A percentile compares a stretch with the other conserved stretches of the same genome.
Conservation (phyloP, 2,888 invertebrate species). For the Anthophora plumipes region DNA sequence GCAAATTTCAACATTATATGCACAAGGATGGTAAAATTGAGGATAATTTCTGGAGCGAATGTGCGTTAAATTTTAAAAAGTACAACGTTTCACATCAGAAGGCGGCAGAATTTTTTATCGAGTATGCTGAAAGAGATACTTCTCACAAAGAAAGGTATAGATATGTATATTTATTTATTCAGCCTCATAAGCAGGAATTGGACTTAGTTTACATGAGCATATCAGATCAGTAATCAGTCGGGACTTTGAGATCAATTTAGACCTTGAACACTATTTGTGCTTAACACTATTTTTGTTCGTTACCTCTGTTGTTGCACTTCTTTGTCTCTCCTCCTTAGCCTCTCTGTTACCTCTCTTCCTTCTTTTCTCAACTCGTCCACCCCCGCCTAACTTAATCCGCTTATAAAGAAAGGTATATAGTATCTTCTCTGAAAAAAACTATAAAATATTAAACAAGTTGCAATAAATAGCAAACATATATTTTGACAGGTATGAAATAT, state of each 20-base stretch:
- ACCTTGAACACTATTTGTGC: too few relatives aligned
- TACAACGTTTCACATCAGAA: constrained; percentile 87
- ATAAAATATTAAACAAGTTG: not conserved
- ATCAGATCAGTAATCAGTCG: too few relatives aligned
- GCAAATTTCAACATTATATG: constrained; percentile 84
- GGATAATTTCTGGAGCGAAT: constrained; percentile 86
- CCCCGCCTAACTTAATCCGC: too few relatives aligned
- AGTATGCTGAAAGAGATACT: constrained; percentile 86
- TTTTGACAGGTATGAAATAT: constrained; percentile 77
- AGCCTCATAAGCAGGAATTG: too few relatives aligned
- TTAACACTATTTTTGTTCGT: too few relatives aligned
- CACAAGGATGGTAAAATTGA: constrained; percentile 79
- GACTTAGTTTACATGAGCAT: too few relatives aligned
- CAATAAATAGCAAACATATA: constrained; percentile 15
- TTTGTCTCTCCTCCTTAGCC: too few relatives aligned
- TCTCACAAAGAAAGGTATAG: constrained; percentile 79
- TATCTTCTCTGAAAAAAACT: not conserved
- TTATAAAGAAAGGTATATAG: constrained; percentile 77
- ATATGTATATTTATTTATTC: too few relatives aligned
- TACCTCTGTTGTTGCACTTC: too few relatives aligned
- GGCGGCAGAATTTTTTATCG: constrained; percentile 88
- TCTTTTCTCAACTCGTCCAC: too few relatives aligned
- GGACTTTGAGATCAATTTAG: too few relatives aligned
- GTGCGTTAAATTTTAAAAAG: constrained; percentile 87
- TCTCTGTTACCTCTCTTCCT: too few relatives aligned